phyloP scores from a whole-genome alignment of 1,140 invertebrate genomes.

The Venturia canescens region DNA sequence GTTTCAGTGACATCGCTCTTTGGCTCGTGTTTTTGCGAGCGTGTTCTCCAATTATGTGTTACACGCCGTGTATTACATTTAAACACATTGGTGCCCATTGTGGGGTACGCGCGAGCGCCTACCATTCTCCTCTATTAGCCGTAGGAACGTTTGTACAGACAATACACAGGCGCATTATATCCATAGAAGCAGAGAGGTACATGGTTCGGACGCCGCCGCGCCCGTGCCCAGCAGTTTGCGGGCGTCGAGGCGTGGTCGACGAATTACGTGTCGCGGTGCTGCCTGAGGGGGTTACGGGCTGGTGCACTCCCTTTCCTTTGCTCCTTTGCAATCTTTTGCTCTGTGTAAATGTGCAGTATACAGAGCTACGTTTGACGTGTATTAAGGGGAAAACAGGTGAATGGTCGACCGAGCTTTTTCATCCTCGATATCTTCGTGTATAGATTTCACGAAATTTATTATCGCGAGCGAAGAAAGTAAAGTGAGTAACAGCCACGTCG shows the following conservation, averaged over 20 bases:
- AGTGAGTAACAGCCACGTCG: background rate
- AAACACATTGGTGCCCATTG: slow-evolving; percentile 45
- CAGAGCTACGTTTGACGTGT: background rate
- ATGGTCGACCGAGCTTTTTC: background rate
- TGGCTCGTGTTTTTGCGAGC: slow-evolving; percentile 14
- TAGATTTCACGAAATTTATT: background rate
- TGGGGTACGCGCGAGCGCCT: slow-evolving; percentile 33
- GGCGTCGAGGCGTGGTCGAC: slow-evolving; percentile 60
- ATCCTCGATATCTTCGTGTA: background rate
- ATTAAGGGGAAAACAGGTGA: background rate
- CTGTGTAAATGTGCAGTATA: background rate
- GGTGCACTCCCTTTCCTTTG: background rate
- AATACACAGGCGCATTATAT: slow-evolving; percentile 15
- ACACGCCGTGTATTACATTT: slow-evolving; percentile 44
- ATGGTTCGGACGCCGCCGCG: slow-evolving; percentile 24
- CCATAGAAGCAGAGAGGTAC: background rate
- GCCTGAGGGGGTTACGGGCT: slow-evolving; percentile 24
- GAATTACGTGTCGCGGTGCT: slow-evolving; percentile 61
- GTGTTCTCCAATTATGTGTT: slow-evolving; percentile 42
- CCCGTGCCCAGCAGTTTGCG: slow-evolving; percentile 38
- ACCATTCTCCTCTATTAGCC: slow-evolving; percentile 38
- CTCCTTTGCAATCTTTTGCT: background rate
- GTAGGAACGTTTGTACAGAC: slow-evolving; percentile 40
- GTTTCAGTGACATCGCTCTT: background rate
- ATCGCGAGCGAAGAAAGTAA: background rate